Evolutionary conservation across 2,888 invertebrate species (phyloP), one percentile per base, ranked within the genome.

Genomic region (Drosophila sordidapex): DNA sequence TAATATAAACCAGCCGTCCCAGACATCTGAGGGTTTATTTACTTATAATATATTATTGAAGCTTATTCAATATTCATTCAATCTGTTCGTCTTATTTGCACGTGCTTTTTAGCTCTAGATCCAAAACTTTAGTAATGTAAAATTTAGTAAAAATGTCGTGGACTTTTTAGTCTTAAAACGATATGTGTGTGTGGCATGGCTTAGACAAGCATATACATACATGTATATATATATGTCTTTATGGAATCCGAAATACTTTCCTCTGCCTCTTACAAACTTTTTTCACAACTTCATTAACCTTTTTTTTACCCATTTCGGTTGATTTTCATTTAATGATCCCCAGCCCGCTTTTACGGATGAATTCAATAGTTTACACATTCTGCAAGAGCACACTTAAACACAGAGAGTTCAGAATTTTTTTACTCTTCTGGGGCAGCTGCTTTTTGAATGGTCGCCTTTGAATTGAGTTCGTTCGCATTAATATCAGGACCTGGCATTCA

Each of bases 381-480:
- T 54, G 48, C n/a, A n/a, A 38, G 54, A 31, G 15, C 21, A 31
- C 43, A 31, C 21, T 53, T 13, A 21, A 63, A 59, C 46, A 21
- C 27, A 64, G 33, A 40, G 40, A 21, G 31, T 48, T 35, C 11
- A 18, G 15, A 10, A 25, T 6, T 53, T 40, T 51, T 49, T 51
- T 21, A 31, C 5, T 35, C 29, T 36, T 15, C n/a, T 33, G 29
- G 10, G 35, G 35, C 27, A 21, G 53, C 63, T 59, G 63, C 35
- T 38, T 48, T 59, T 29, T 74, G 49, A 74, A 69, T 63, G 46
- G 31, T 31, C 29, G 49, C 49, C 53, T 70, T 79, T 79, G 66
- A 70, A 46, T 59, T 48, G 58, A 67, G 77, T 69, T 73, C 51
- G 61, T 76, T 68, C 62, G 79, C 74, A 74, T 81, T 81, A 60